Conservation (phyloP, 1,140 invertebrate species). For the Gonatopus flavifemur region DNA sequence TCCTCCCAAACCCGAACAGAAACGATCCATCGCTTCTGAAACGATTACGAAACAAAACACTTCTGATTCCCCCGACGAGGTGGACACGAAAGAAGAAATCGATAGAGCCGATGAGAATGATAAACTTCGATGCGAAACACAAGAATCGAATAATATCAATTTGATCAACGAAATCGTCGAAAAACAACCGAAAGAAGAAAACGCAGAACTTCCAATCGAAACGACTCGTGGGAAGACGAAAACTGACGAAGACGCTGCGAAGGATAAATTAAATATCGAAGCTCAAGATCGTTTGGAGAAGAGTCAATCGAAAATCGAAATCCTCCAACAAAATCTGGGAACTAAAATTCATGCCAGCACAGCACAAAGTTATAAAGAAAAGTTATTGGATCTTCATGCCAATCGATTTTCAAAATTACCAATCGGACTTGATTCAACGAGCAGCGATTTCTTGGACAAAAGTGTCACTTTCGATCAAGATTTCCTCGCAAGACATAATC, state of each 20-base stretch:
- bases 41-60: neutral
- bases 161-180: neutral
- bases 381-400: constrained; percentile 9
- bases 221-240: neutral
- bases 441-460: constrained; percentile 24
- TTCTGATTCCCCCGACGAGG: neutral
- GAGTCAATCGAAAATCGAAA: constrained; percentile 40
- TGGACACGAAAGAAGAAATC: neutral
- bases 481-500: constrained; percentile 38
- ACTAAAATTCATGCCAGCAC: constrained; percentile 43
- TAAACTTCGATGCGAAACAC: neutral
- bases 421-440: constrained; percentile 15
- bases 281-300: constrained; percentile 30
- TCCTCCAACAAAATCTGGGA: constrained; percentile 39
- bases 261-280: constrained; percentile 10
- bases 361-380: constrained; percentile 39
- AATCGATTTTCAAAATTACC: constrained; percentile 17
- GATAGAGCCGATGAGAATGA: neutral
- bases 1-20: constrained; percentile 16
- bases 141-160: constrained; percentile 1
- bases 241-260: neutral
- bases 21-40: constrained; percentile 1
- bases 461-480: constrained; percentile 38
- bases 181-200: neutral
- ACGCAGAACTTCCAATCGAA: constrained; percentile 2